Evolutionary conservation across 2,888 invertebrate species (phyloP), one percentile per base, ranked within the genome.

Genomic region (Adelphocoris suturalis): DNA sequence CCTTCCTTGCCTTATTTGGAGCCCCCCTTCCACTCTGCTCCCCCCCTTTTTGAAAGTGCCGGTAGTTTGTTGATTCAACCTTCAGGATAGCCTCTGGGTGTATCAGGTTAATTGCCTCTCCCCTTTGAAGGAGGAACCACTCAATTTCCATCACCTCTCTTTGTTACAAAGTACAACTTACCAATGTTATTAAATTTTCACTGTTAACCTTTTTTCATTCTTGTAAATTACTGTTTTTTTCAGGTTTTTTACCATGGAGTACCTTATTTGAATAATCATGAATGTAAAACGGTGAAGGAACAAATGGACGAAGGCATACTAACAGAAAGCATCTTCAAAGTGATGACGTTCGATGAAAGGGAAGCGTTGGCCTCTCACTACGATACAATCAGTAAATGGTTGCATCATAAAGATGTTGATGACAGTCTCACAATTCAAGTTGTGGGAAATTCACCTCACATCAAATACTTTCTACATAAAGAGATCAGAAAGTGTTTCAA

Each of bases 281-380:
- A 96, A 92, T 95, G 95, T 92, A 91, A 90, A 0, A 92, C 92
- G 82, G 92, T 95, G 0, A 91, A 92, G 2, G 90, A 93, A 75
- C 92, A 94, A 57, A 90, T 95, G 0, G 92, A 93, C 89, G 92
- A 94, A 16, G 93, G 93, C 23, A 92, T 93, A 92, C 90, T 93
- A 23, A 61, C 91, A 2, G 37, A 90, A 76, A 91, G 91, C n/a
- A 68, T 92, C 5, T 91, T 92, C 93, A 13, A 92, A 90, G 90
- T 92, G 11, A 48, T 92, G 16, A 91, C 92, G 0, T 90, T 91
- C 4, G 91, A 92, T 2, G 92, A 92, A 28, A 92, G 92, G 76
- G 91, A 92, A 12, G 92, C 93, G 87, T 93, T 95, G 14, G 92
- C 93, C 86, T 93, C 92, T 0, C 94, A 94, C 88, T 91, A 92